Conservation (phyloP, 2,888 invertebrate species). For the Tiliacea citrago region DNA sequence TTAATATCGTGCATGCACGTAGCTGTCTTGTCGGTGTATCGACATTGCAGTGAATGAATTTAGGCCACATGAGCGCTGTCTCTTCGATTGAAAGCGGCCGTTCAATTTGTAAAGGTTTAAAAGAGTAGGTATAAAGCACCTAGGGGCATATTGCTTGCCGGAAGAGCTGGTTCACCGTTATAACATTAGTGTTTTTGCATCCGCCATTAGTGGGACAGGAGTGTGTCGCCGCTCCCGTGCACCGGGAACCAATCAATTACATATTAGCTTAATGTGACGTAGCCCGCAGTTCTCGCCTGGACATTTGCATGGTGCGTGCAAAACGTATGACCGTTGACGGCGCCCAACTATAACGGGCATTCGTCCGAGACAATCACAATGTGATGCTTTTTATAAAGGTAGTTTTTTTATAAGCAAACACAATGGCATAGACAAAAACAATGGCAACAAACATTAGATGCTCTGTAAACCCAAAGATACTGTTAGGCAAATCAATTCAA, state of each 20-base stretch:
- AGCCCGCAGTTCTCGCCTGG: constrained; percentile 77
- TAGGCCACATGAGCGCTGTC: constrained; percentile 72
- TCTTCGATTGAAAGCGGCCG: constrained; percentile 73
- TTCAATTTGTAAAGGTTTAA: constrained; percentile 77
- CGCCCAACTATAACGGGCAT: constrained; percentile 77
- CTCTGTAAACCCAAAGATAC: constrained; percentile 49
- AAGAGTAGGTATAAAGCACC: constrained; percentile 67
- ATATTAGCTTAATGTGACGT: constrained; percentile 89
- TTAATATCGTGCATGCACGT: constrained; percentile 73
- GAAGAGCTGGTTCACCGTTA: constrained; percentile 82
- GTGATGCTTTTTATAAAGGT: constrained; percentile 77
- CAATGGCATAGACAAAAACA: constrained; percentile 5
- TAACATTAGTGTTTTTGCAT: constrained; percentile 89
- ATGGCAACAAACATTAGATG: constrained; percentile 29
- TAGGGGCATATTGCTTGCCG: constrained; percentile 74
- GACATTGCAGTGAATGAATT: constrained; percentile 67
- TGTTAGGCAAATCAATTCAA: constrained; percentile 61
- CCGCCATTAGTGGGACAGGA: constrained; percentile 86
- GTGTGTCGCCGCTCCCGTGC: constrained; percentile 80
- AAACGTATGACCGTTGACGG: constrained; percentile 74
- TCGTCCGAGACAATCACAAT: constrained; percentile 76
- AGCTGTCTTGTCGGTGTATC: constrained; percentile 63
- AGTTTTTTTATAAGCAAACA: constrained; percentile 46
- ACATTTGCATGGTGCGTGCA: constrained; percentile 82
- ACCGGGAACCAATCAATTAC: constrained; percentile 89